phyloP scores from a whole-genome alignment of 2,797 vertebrate genomes.

The Gila robusta region DNA sequence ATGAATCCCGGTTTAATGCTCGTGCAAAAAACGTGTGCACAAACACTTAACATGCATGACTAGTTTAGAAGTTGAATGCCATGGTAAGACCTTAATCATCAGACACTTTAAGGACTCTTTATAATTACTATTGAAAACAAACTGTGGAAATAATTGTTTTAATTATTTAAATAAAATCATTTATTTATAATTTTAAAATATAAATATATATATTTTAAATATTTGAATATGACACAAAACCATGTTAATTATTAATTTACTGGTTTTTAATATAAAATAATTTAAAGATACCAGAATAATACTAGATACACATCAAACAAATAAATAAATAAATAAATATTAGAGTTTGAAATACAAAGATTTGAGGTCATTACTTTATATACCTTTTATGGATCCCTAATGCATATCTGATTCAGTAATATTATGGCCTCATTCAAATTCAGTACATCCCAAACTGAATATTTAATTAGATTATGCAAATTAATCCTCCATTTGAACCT shows the following conservation, averaged over 20 bases:
- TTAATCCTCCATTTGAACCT: background rate
- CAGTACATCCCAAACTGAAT: background rate
- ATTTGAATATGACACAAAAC: no score
- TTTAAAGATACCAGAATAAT: background rate
- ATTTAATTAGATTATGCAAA: background rate
- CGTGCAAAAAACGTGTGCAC: background rate
- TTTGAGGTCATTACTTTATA: background rate
- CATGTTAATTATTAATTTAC: no score
- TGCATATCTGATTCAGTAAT: no score
- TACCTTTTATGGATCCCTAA: no score
- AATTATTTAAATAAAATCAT: background rate
- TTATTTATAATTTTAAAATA: no score
- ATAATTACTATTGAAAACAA: background rate
- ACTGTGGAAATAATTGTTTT: background rate
- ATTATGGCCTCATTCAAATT: no score
- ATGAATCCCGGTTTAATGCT: background rate
- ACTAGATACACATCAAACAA: background rate
- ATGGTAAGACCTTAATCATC: background rate
- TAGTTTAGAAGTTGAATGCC: background rate
- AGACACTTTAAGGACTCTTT: background rate
- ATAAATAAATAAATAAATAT: background rate
- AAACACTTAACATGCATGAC: background rate
- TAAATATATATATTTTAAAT: background rate
- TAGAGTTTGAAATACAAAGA: background rate
- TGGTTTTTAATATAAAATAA: no score